Evolutionary conservation across 2,888 invertebrate species (phyloP).

Genomic region (Phalera bucephala): DNA sequence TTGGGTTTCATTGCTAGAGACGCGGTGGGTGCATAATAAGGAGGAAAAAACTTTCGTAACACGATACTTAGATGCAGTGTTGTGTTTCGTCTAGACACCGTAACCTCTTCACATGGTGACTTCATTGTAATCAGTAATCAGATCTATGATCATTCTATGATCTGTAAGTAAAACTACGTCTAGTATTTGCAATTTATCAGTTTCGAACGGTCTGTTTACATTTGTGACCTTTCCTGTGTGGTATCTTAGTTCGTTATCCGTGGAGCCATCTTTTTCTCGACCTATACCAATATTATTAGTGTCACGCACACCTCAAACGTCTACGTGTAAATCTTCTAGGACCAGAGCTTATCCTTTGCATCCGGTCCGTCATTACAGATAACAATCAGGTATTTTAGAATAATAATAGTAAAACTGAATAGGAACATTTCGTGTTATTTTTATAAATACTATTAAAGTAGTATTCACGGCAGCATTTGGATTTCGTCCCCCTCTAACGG

Average conservation of each 20-base stretch:
- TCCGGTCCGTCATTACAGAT: conserved; percentile 51
- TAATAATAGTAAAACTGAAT: conserved; percentile 40
- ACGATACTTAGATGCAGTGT: conserved; percentile 59
- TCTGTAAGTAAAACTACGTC: neutral
- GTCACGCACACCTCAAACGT: conserved; percentile 43
- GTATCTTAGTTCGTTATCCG: conserved; percentile 58
- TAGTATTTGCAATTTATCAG: conserved; percentile 1
- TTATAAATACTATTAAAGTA: conserved; percentile 72
- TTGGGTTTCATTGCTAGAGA: conserved; percentile 65
- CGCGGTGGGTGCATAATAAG: conserved; percentile 59
- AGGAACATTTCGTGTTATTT: conserved; percentile 70
- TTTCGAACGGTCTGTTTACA: conserved; percentile 12
- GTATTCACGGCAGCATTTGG: conserved; percentile 61
- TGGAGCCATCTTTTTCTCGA: conserved; percentile 58
- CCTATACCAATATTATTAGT: conserved; percentile 70
- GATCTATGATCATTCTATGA: conserved; percentile 1
- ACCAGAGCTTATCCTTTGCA: conserved; percentile 60
- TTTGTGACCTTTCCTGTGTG: conserved; percentile 44
- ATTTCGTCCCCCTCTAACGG: conserved; percentile 59
- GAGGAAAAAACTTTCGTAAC: conserved; percentile 58
- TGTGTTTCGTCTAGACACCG: conserved; percentile 67
- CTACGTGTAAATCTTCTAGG: conserved; percentile 67
- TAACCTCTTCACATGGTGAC: conserved; percentile 55
- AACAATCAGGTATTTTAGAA: conserved; percentile 40
- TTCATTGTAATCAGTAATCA: conserved; percentile 14